A percentile compares a stretch with the other conserved stretches of the same genome.
Evolutionary conservation across 2,113 vertebrate genomes (phyloP).

Genomic region (Aegotheles bennettii): DNA sequence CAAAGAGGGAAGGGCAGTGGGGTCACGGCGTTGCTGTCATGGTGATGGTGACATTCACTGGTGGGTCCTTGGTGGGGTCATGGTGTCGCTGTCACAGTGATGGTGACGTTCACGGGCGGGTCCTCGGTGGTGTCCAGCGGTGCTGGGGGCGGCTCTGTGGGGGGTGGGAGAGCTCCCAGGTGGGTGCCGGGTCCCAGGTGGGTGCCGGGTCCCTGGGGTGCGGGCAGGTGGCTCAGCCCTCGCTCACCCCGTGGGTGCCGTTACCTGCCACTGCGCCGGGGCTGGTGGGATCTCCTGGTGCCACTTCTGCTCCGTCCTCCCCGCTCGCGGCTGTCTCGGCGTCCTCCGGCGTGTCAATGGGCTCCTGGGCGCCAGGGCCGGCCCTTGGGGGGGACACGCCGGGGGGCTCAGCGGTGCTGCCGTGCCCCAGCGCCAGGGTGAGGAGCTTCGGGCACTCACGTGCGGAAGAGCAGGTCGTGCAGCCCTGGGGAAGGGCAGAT

Average conservation of each 20-base stretch:
- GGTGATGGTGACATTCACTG: too few species aligned
- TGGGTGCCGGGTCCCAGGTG: too few species aligned
- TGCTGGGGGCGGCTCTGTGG: neutral
- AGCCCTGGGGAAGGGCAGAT: neutral
- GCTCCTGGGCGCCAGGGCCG: neutral
- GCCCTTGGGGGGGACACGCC: neutral
- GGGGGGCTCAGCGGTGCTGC: fast-evolving
- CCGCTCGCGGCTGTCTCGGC: neutral
- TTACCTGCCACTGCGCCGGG: neutral
- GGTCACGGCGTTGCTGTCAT: too few species aligned
- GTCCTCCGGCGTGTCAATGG: fast-evolving
- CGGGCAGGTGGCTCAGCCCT: fast-evolving
- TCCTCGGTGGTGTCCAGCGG: fast-evolving
- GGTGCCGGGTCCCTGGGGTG: neutral
- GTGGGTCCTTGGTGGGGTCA: neutral
- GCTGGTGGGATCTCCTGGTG: fast-evolving
- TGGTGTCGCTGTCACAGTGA: fast-evolving
- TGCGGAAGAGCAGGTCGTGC: conserved; percentile 19
- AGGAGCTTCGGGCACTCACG: neutral
- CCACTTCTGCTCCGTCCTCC: neutral
- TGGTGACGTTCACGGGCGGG: fast-evolving
- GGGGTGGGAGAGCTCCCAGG: too few species aligned
- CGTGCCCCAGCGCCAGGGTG: fast-evolving
- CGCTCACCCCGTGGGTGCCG: fast-evolving
- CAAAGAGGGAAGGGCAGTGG: neutral